Evolutionary conservation across 1,140 invertebrate species (phyloP), one percentile per base, ranked within the genome.

Genomic region (Wasmannia auropunctata): DNA sequence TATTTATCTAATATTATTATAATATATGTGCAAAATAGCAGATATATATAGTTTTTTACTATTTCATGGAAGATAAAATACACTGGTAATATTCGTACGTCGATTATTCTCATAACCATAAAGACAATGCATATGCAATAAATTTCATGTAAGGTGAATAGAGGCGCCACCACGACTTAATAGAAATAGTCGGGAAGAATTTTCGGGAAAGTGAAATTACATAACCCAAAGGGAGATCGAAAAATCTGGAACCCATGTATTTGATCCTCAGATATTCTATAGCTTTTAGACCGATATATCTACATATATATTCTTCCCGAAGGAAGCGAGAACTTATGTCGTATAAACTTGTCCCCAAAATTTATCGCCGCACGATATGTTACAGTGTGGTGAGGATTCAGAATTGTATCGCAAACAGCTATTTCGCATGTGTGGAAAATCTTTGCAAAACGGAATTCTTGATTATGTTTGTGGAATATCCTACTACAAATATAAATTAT

Each of bases 141-240:
- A 46, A 65, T 86, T 74, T 74, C 58, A 46, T 11, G 31, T 25
- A 46, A 56, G 22, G 51, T 34, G 43, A 14, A 58, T 75, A 75
- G 11, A 49, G n/a, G 11, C 11, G 19, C 5, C 34, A 63, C 0
- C 19, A 2, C 7, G 22, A 69, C 43, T 62, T 72, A 40, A 76
- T 67, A 75, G 69, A 74, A 83, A 84, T n/a, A n/a, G n/a, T n/a
- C n/a, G n/a, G n/a, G n/a, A n/a, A n/a, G 31, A 83, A 22, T 74
- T 81, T 58, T 63, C 40, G 46, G 25, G 22, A 86, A 85, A 85
- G 40, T 85, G 81, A 85, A 76, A 85, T 69, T 8, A 58, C 19
- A 85, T 74, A 67, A 60, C 43, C 37, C 22, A 56, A 28, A 14
- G 54, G 31, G 6, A 40, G 22, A 19, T 43, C 2, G 37, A 22